A percentile compares a stretch with the other conserved stretches of the same genome.
Conservation (phyloP, 1,140 invertebrate genomes). For the Bombus superbus region DNA sequence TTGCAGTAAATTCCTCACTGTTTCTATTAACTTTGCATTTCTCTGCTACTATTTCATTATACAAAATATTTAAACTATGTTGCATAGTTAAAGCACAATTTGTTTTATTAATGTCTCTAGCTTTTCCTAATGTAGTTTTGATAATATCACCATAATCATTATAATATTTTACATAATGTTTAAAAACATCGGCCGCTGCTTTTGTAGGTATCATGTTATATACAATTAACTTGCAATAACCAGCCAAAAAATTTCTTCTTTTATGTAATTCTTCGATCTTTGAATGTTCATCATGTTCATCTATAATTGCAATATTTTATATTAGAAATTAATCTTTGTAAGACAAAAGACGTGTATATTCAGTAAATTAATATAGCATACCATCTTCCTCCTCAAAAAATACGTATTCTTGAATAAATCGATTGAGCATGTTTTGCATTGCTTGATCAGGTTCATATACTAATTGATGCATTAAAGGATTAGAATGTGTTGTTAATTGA, state of each 20-base stretch:
- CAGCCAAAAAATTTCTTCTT: conserved; percentile 96
- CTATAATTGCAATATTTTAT: conserved; percentile 72
- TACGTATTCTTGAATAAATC: conserved; percentile 96
- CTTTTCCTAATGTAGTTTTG: conserved; percentile 97
- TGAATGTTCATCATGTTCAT: conserved; percentile 95
- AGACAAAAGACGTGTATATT: not conserved
- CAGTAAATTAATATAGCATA: conserved; percentile 73
- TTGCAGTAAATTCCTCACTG: conserved; percentile 91
- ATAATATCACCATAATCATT: conserved; percentile 99
- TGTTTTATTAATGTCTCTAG: conserved; percentile 98
- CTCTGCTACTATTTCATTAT: conserved; percentile 87
- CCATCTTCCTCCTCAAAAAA: conserved; percentile 94
- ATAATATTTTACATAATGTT: conserved; percentile 99
- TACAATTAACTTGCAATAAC: conserved; percentile 98
- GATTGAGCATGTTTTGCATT: conserved; percentile 92
- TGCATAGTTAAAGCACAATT: conserved; percentile 98
- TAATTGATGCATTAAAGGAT: conserved; percentile 87
- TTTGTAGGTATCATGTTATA: conserved; percentile 98
- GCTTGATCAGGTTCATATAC: conserved; percentile 92
- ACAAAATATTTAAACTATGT: conserved; percentile 93
- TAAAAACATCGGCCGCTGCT: conserved; percentile 96
- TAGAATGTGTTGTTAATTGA: conserved; percentile 86
- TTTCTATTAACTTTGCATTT: conserved; percentile 87
- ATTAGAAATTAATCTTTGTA: not conserved
- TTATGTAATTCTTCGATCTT: conserved; percentile 98